A percentile compares a stretch with the other conserved stretches of the same genome.
Evolutionary conservation across 2,797 vertebrate species (phyloP).

Genomic region (Lerista edwardsae): DNA sequence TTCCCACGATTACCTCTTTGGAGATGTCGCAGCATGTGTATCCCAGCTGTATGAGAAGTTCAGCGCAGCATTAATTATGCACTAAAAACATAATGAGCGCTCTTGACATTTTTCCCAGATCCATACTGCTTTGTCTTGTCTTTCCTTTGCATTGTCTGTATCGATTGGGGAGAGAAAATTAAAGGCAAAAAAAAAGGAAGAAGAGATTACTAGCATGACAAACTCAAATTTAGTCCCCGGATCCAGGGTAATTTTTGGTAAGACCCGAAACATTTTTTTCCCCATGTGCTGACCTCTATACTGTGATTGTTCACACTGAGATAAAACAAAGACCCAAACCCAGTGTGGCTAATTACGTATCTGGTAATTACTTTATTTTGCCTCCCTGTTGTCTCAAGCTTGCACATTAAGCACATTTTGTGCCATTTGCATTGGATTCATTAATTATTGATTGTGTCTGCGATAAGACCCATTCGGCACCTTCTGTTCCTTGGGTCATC

Average conservation of each 20-base stretch:
- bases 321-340: slow-evolving; percentile 33
- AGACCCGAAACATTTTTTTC: neutral
- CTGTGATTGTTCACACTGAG: neutral
- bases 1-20: slow-evolving; percentile 60
- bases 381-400: slow-evolving; percentile 23
- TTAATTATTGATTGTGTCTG: slow-evolving; percentile 41
- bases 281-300: neutral
- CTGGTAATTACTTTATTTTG: slow-evolving; percentile 36
- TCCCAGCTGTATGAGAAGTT: slow-evolving; percentile 62
- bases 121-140: slow-evolving; percentile 38
- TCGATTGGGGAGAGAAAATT: neutral
- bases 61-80: slow-evolving; percentile 60
- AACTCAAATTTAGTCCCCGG: slow-evolving; percentile 6
- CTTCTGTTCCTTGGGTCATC: neutral
- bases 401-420: slow-evolving; percentile 43
- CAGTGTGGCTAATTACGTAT: slow-evolving; percentile 41
- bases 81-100: slow-evolving; percentile 62
- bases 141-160: slow-evolving; percentile 19
- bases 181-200: no score
- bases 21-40: slow-evolving; percentile 50
- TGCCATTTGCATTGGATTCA: slow-evolving; percentile 23
- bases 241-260: slow-evolving; percentile 1
- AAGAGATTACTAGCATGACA: neutral
- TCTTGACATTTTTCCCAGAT: slow-evolving; percentile 60
- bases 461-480: neutral